Evolutionary conservation across 2,888 invertebrate species (phyloP).

Genomic region (Amiota minor): DNA sequence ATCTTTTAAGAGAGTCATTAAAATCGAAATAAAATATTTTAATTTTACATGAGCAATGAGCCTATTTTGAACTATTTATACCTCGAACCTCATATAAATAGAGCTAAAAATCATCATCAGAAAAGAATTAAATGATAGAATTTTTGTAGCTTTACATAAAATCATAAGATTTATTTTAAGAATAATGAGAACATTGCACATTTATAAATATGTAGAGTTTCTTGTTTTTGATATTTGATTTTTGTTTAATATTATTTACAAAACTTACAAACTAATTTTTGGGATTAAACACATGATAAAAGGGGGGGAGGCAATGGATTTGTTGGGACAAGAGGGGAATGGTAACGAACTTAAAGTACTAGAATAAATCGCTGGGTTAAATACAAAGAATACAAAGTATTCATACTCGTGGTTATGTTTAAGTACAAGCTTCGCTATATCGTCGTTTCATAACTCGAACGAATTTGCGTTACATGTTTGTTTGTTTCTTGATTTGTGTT

Average conservation of each 20-base stretch:
- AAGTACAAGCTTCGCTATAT: background rate
- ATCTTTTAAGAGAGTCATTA: no score
- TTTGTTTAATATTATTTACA: slow-evolving; percentile 15
- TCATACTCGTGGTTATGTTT: background rate
- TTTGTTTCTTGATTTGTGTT: background rate
- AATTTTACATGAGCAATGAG: no score
- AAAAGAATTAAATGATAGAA: no score
- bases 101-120: no score
- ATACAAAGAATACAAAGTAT: background rate
- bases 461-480: background rate
- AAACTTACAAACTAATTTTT: slow-evolving; percentile 8
- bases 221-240: no score
- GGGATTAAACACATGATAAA: background rate
- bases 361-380: background rate
- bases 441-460: background rate
- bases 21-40: no score
- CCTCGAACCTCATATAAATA: no score
- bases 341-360: background rate
- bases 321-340: background rate
- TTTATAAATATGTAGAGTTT: no score
- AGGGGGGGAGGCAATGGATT: background rate
- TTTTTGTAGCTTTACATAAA: no score
- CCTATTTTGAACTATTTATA: no score
- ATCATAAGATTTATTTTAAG: background rate
- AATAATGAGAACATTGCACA: slow-evolving; percentile 22